Conservation (phyloP, 2,797 vertebrate genomes). For the Myotis findleyi region DNA sequence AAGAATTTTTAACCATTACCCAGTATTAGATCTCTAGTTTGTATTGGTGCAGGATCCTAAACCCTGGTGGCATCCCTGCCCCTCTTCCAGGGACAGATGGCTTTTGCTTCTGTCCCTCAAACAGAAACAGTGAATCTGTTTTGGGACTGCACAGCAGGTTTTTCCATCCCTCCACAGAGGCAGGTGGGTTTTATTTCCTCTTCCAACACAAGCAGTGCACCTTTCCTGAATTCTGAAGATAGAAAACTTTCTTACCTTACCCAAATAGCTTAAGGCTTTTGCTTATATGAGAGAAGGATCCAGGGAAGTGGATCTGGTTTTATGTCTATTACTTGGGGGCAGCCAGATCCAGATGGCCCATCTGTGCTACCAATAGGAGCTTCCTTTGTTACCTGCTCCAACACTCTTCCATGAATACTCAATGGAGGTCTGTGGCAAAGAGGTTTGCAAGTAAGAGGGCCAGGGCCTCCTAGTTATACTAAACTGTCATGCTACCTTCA, state of each 20-base stretch:
- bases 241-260: not conserved
- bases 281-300: not conserved
- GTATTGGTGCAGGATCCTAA: not conserved
- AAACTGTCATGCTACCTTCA: not conserved
- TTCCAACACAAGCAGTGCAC: not conserved
- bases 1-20: not conserved
- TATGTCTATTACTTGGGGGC: not conserved
- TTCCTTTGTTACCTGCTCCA: not conserved
- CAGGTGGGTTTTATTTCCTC: slow-evolving; percentile 10
- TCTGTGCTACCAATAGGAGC: too few species aligned
- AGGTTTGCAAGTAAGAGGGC: not conserved
- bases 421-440: not conserved
- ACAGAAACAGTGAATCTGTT: not conserved
- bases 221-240: not conserved
- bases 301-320: not conserved
- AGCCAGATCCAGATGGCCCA: not conserved
- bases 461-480: not conserved
- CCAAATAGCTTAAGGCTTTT: not conserved
- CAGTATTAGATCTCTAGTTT: not conserved
- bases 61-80: not conserved
- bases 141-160: not conserved
- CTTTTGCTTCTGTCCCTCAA: not conserved
- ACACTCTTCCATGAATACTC: not conserved
- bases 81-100: not conserved
- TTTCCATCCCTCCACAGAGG: not conserved